phyloP scores from a whole-genome alignment of 2,797 vertebrate genomes.

The Orestias chungarensis region DNA sequence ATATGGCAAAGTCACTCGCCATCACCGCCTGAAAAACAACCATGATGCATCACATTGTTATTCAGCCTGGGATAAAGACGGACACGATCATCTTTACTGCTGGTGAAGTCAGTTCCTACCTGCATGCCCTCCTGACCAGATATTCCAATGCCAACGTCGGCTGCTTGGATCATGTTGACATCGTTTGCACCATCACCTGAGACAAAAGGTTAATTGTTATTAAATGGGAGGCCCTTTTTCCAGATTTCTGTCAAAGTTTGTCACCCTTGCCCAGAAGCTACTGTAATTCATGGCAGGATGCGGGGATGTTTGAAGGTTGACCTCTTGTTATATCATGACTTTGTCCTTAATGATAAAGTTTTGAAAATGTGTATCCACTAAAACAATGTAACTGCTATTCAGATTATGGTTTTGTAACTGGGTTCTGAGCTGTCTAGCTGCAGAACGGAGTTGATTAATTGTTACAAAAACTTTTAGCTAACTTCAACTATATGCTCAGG shows the following conservation, averaged over 20 bases:
- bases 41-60: background rate
- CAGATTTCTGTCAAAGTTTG: background rate
- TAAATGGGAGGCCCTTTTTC: background rate
- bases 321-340: background rate
- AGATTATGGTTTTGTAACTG: no score
- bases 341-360: no score
- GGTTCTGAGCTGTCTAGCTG: no score
- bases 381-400: no score
- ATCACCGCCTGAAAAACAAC: constrained; percentile 87
- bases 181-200: constrained; percentile 96
- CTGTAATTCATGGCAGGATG: background rate
- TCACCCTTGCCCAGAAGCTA: background rate
- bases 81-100: background rate
- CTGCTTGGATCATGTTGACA: constrained; percentile 97
- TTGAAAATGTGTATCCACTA: no score
- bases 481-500: background rate
- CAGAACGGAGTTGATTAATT: background rate
- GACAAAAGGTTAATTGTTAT: constrained; percentile 24
- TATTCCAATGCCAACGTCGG: constrained; percentile 92
- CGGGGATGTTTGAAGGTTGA: background rate
- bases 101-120: constrained; percentile 71
- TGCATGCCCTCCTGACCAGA: constrained; percentile 98
- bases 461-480: background rate
- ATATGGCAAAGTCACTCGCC: constrained; percentile 95
- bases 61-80: background rate